Evolutionary conservation across 2,888 invertebrate species (phyloP), one percentile per base, ranked within the genome.

Genomic region (Idaea aversata): DNA sequence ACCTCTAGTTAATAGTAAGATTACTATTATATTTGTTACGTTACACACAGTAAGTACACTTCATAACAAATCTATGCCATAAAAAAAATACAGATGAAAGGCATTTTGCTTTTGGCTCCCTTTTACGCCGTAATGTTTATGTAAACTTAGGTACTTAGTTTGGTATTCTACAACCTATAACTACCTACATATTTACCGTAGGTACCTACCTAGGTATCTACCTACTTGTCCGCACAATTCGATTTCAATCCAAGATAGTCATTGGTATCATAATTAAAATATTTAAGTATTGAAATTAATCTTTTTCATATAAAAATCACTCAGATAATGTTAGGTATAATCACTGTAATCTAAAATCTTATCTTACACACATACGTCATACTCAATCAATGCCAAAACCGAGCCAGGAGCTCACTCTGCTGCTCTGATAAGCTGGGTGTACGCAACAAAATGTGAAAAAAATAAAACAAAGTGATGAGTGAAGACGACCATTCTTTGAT

Each of bases 321-420:
- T 77, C 73, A 76, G 75, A 77, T 77, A n/a, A 80, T 78, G 77
- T 72, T 75, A 73, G 70, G 36, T 73, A 69, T 87, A 87, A 88
- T 87, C 88, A 83, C 77, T 74, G 81, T 85, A 85, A 87, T 87
- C 87, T 83, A 77, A 79, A 85, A 88, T 88, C 88, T 91, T 91
- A 91, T 91, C 89, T 6, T 6, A 47, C 47, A 47, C 47, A 71
- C 67, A 68, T 64, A 78, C 89, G 88, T 88, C 90, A 88, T 81
- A 82, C 87, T 90, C 89, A 91, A 92, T 92, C 92, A 92, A 93
- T 91, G 92, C 90, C 91, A 88, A 82, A 83, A 84, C 78, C 77
- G 76, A 78, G 76, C 75, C 77, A 71, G 80, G 78, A 82, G 82
- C 85, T 83, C 83, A 84, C 80, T 85, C 74, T 74, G 74, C 78